phyloP scores from a whole-genome alignment of 1,140 invertebrate genomes.

The Bombus terrestris region DNA sequence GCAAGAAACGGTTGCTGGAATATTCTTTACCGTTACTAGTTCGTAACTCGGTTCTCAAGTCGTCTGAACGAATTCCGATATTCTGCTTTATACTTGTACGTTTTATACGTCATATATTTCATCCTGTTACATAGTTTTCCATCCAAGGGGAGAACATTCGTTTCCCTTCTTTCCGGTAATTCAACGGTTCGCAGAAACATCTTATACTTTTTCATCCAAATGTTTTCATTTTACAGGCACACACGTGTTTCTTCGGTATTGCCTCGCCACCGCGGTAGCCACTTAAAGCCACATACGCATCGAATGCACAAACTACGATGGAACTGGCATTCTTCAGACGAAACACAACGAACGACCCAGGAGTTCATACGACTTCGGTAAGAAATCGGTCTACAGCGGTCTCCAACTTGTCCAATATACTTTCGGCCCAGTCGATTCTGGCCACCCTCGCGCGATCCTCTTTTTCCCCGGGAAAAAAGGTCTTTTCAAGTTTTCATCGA shows the following conservation, averaged over 20 bases:
- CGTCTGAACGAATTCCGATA: background rate
- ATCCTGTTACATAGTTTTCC: background rate
- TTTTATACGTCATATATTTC: background rate
- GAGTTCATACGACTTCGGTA: constrained; percentile 44
- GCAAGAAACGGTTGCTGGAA: background rate
- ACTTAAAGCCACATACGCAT: constrained; percentile 13
- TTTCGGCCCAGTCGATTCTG: constrained; percentile 32
- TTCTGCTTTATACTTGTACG: background rate
- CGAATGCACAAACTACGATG: background rate
- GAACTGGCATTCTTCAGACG: background rate
- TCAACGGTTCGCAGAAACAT: background rate
- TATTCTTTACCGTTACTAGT: background rate
- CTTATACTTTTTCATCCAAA: too few species aligned
- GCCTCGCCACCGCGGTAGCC: background rate
- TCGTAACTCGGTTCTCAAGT: constrained; percentile 8
- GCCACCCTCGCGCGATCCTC: background rate
- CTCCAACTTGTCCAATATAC: constrained; percentile 62
- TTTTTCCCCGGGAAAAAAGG: constrained; percentile 37
- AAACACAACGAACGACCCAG: constrained; percentile 11
- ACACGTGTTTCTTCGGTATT: background rate
- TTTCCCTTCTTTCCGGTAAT: background rate
- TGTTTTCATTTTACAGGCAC: background rate
- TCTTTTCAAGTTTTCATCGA: constrained; percentile 59
- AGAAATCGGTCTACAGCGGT: constrained; percentile 38
- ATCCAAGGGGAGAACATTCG: background rate